A percentile compares a stretch with the other conserved stretches of the same genome.
Conservation (phyloP, 1,140 invertebrate genomes). For the Drosophila seguyi region DNA sequence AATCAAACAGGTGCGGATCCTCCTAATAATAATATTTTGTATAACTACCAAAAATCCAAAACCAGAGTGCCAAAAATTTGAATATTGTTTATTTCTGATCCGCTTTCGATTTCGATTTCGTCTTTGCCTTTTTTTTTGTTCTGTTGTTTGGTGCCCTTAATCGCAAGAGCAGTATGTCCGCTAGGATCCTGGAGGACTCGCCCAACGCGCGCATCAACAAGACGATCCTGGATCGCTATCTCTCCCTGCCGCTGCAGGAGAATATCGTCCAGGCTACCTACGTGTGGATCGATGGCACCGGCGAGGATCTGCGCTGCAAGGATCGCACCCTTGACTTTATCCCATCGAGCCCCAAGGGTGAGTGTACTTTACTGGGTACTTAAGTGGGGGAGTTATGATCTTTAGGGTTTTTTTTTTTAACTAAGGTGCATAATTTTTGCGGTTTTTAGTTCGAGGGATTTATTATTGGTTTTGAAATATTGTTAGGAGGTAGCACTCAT, state of each 20-base stretch:
- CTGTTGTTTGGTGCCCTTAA: conserved; percentile 8
- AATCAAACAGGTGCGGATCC: conserved; percentile 31
- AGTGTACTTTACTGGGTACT: conserved; percentile 24
- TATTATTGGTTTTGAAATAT: background rate
- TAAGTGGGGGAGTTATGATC: no score
- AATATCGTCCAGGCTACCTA: conserved; percentile 91
- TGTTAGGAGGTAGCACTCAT: background rate
- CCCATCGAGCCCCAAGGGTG: conserved; percentile 89
- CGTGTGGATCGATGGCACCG: conserved; percentile 96
- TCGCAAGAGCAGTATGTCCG: conserved; percentile 74
- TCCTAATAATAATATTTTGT: background rate
- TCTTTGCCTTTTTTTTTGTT: conserved; percentile 15
- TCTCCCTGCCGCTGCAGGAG: conserved; percentile 89
- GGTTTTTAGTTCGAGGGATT: background rate
- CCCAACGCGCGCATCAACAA: conserved; percentile 88
- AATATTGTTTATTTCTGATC: conserved; percentile 44
- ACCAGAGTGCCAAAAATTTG: conserved; percentile 28
- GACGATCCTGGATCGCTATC: conserved; percentile 89
- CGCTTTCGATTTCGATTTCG: conserved; percentile 17
- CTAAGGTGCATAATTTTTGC: rapidly evolving
- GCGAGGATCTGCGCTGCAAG: conserved; percentile 92
- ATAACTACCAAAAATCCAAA: background rate
- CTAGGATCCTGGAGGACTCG: conserved; percentile 84
- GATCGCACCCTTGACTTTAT: conserved; percentile 91
- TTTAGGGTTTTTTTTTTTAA: background rate